Conservation (phyloP, 1,140 invertebrate genomes). For the Bursaphelenchus mucronatus region DNA sequence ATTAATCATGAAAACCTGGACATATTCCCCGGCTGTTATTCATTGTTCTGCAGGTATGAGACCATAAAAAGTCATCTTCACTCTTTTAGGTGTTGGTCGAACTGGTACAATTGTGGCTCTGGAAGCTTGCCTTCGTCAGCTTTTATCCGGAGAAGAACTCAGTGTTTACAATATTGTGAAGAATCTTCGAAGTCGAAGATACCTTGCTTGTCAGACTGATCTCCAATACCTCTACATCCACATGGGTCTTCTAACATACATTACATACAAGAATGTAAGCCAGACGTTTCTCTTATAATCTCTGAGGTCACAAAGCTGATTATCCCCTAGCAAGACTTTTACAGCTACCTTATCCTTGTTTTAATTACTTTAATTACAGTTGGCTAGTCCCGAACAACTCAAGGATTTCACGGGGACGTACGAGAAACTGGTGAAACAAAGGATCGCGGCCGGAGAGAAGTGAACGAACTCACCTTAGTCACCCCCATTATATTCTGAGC, state of each 20-base stretch:
- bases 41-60: conserved; percentile 45
- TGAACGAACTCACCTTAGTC: conserved; percentile 34
- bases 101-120: conserved; percentile 48
- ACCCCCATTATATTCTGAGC: conserved; percentile 36
- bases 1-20: conserved; percentile 44
- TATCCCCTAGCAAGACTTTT: neutral
- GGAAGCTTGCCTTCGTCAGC: conserved; percentile 33
- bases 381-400: conserved; percentile 17
- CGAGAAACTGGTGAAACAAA: conserved; percentile 10
- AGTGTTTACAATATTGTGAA: conserved; percentile 47
- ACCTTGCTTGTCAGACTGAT: conserved; percentile 48
- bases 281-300: conserved; percentile 7
- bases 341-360: neutral
- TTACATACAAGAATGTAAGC: conserved; percentile 43
- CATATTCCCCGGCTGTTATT: conserved; percentile 39
- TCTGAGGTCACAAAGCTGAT: neutral
- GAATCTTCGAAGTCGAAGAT: conserved; percentile 31
- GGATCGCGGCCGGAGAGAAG: conserved; percentile 5
- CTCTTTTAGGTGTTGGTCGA: conserved; percentile 37
- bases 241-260: conserved; percentile 34
- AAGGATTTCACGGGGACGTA: conserved; percentile 23
- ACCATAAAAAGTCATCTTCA: neutral
- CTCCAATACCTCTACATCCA: conserved; percentile 48
- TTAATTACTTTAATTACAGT: conserved; percentile 16
- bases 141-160: conserved; percentile 39